Evolutionary conservation across 64 coral and sea anemone genomes (phyloP).

Genomic region (Montipora capricornis): DNA sequence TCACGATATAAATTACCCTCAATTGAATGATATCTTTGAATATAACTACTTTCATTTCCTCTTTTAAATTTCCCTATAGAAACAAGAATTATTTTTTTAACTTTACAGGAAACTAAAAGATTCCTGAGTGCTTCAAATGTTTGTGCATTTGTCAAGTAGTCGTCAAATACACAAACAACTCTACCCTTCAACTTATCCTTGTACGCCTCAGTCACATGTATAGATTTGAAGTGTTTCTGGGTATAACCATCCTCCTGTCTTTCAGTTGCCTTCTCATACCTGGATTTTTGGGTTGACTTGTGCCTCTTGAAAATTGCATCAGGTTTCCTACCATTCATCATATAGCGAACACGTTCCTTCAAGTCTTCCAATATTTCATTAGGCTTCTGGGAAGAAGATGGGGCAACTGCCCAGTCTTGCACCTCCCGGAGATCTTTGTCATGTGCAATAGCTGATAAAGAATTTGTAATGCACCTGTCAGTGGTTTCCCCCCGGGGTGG

Average conservation of each 20-base stretch:
- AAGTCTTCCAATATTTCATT: slow-evolving; percentile 45
- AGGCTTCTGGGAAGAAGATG: slow-evolving; percentile 27
- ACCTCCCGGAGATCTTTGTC: slow-evolving; percentile 60
- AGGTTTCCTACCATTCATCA: slow-evolving; percentile 41
- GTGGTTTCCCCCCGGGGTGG: too few relatives aligned
- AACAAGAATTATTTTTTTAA: too few relatives aligned
- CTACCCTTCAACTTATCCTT: not conserved
- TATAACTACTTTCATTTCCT: not conserved
- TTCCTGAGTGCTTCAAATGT: too few relatives aligned
- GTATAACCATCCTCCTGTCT: not conserved
- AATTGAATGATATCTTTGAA: not conserved
- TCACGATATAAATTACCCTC: not conserved
- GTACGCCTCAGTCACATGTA: slow-evolving; percentile 29
- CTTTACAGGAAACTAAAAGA: too few relatives aligned
- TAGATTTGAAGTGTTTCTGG: not conserved
- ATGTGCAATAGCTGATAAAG: slow-evolving; percentile 60
- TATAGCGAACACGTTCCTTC: slow-evolving; percentile 6
- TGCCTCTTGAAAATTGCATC: slow-evolving; percentile 55
- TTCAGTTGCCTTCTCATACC: not conserved
- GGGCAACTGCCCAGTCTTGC: slow-evolving; percentile 62
- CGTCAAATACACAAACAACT: too few relatives aligned
- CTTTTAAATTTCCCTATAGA: slow-evolving; percentile 55
- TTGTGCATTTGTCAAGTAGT: too few relatives aligned
- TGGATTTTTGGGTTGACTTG: slow-evolving; percentile 4
- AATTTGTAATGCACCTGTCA: not conserved